phyloP scores from a whole-genome alignment of 2,888 invertebrate species.

The Escarpia spicata region DNA sequence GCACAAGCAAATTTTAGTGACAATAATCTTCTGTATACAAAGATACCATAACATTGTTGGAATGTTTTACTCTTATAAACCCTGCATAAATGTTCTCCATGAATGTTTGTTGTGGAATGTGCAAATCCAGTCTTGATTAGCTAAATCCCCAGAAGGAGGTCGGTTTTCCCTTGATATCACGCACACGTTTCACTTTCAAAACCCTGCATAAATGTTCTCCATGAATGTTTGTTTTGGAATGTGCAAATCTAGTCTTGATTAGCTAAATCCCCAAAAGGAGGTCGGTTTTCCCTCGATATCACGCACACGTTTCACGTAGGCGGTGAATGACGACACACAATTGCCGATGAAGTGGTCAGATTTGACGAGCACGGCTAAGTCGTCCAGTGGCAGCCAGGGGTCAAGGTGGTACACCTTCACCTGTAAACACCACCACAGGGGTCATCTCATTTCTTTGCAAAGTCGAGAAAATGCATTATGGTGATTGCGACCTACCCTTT shows the following conservation, averaged over 20 bases:
- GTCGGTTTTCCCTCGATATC: constrained; percentile 48
- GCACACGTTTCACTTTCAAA: constrained; percentile 50
- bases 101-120: background rate
- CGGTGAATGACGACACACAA: constrained; percentile 63
- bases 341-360: constrained; percentile 63
- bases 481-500: no score
- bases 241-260: background rate
- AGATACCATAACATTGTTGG: background rate
- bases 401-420: constrained; percentile 58
- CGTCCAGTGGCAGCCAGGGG: constrained; percentile 62
- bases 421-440: constrained; percentile 41
- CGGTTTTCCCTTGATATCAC: constrained; percentile 49
- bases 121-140: background rate
- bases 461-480: no score
- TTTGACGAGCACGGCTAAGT: constrained; percentile 58
- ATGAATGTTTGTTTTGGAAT: background rate
- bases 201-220: background rate
- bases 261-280: constrained; percentile 51
- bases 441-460: background rate
- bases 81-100: background rate
- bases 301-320: constrained; percentile 59
- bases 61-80: background rate
- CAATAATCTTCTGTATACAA: background rate
- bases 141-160: constrained; percentile 53
- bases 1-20: background rate